Base-by-base conservation (phyloP, 1,140 invertebrate species). In the Choristoneura fumiferana region DNA sequence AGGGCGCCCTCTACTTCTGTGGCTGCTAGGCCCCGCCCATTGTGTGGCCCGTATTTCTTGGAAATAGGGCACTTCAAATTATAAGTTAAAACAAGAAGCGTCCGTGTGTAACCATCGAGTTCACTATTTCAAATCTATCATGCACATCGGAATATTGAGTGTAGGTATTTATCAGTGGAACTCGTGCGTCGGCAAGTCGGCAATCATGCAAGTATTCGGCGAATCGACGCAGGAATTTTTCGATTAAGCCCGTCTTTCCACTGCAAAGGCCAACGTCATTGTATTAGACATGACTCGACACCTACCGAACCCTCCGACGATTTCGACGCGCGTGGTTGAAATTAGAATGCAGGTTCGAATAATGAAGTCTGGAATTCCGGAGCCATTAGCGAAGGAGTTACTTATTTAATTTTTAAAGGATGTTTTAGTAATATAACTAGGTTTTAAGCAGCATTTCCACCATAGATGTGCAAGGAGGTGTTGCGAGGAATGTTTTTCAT, bases 201-300 rank as follows among this genome's bases (percentile, higher is more conserved):
- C 43, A 49, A 49, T 49, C 43, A 49, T 49, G 43, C 43, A 49
- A 49, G 43, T 12, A 49, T 49, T 49, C n/a, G 43, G 43, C 18
- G 43, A 22, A 22, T 12, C 43, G 43, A 8, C 43, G 10, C 0
- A 49, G 22, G 43, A 49, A 49, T 49, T 49, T 49, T 49, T 49
- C 43, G 43, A 49, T 49, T 49, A 49, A 49, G 43, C 43, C 43
- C 18, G 43, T 10, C 22, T 29, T 33, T 49, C 18, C 40, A 45
- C 40, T 8, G 40, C 22, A 29, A 29, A 29, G 22, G 18, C 15
- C 43, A 29, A 15, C 43, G 35, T 37, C 35, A 29, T 49, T 49
- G 43, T 49, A 49, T 29, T 49, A 45, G 15, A 40, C 1, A 40
- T 13, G 40, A 45, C 18, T 29, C 43, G 17, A 49, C 43, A 49